These are phyloP conservation scores for Agelas oroides DNA, from an alignment of 37 sponge, comb jelly and placozoan genomes.

Conservation along the genomic window DNA sequence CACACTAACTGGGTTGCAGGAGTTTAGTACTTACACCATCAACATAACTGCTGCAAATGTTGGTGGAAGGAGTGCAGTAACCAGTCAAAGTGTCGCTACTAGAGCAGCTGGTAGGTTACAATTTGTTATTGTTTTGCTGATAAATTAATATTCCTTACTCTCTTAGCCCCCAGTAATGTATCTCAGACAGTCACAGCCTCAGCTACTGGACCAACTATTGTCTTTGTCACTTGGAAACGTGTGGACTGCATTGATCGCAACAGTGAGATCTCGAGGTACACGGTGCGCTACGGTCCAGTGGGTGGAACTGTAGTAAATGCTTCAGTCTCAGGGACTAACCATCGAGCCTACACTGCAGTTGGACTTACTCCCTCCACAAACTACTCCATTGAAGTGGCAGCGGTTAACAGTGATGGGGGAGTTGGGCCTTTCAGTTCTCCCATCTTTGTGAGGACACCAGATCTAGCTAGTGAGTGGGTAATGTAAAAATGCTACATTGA, in stretches of 20 bases:
- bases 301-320: neutral
- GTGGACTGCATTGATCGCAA: conserved; percentile 37
- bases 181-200: neutral
- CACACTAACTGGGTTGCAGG: too few relatives aligned
- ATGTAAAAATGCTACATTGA: too few relatives aligned
- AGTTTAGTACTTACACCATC: too few relatives aligned
- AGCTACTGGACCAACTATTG: neutral
- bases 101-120: too few relatives aligned
- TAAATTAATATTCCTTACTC: too few relatives aligned
- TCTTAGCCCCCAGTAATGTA: conserved; percentile 24
- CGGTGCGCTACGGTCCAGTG: conserved; percentile 9
- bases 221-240: conserved; percentile 32
- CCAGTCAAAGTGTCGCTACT: too few relatives aligned
- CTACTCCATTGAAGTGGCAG: conserved; percentile 46
- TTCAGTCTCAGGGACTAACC: neutral
- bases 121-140: too few relatives aligned
- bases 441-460: too few relatives aligned
- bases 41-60: too few relatives aligned
- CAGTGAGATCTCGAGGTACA: conserved; percentile 42
- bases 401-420: conserved; percentile 8
- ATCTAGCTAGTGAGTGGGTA: too few relatives aligned
- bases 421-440: conserved; percentile 10
- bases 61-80: too few relatives aligned
- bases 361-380: conserved; percentile 3
- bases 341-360: neutral